Conservation (phyloP, 2,888 invertebrate species). For the Ethmia dodecea region DNA sequence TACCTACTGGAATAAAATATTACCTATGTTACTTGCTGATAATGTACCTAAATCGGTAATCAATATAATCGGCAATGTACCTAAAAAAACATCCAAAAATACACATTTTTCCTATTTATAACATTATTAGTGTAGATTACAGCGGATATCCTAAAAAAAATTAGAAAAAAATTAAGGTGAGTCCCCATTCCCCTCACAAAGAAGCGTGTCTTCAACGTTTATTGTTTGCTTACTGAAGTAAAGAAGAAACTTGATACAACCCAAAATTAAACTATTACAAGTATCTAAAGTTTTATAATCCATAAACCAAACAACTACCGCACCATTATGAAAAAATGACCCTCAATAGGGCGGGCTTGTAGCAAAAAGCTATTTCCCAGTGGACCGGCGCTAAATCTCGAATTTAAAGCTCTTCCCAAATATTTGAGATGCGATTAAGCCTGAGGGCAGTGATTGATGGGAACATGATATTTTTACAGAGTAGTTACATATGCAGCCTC, state of each 20-base stretch:
- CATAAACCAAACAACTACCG: constrained; percentile 10
- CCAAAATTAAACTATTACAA: constrained; percentile 6
- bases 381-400: constrained; percentile 49
- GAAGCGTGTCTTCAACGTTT: no score
- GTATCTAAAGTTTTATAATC: constrained; percentile 9
- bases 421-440: constrained; percentile 68
- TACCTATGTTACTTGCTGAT: no score
- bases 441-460: constrained; percentile 58
- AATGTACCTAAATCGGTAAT: no score
- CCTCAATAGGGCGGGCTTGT: constrained; percentile 18
- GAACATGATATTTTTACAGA: constrained; percentile 45
- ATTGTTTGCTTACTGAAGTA: not conserved
- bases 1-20: no score
- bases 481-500: constrained; percentile 21
- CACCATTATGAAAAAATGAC: constrained; percentile 12
- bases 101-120: no score
- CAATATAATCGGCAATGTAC: no score
- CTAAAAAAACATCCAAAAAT: no score
- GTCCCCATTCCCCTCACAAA: no score
- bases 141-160: no score
- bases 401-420: constrained; percentile 53
- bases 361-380: constrained; percentile 25
- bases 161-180: no score
- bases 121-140: no score
- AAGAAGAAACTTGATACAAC: constrained; percentile 9